Percentiles rank a stretch among this genome's conserved stretches.
Evolutionary conservation across 2,113 vertebrate genomes (phyloP).

Genomic region (Sylvietta virens): DNA sequence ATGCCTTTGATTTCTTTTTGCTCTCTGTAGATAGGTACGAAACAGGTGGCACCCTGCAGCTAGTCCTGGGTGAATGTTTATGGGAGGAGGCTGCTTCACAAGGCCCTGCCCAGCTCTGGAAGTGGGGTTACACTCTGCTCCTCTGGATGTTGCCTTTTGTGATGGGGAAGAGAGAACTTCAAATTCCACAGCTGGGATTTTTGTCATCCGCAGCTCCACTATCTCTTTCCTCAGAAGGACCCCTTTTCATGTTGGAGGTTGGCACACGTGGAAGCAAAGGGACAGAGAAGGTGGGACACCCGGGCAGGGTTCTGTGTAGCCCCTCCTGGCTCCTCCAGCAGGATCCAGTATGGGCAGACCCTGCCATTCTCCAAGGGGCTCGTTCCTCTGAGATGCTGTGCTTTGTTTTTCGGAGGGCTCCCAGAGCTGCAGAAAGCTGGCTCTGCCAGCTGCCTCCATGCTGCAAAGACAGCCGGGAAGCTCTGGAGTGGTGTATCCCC

Average conservation of each 20-base stretch:
- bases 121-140: background rate
- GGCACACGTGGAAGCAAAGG: background rate
- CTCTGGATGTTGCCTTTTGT: background rate
- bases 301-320: fast-evolving
- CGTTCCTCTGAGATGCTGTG: fast-evolving
- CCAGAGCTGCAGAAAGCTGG: background rate
- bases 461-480: background rate
- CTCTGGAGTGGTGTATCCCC: background rate
- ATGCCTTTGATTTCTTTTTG: background rate
- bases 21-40: background rate
- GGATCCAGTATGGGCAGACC: background rate
- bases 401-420: background rate
- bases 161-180: background rate
- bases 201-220: background rate
- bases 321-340: background rate
- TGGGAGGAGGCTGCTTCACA: background rate
- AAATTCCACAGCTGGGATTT: background rate
- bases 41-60: background rate
- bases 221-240: background rate
- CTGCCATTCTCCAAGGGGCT: fast-evolving
- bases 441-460: background rate
- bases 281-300: background rate
- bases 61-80: background rate
- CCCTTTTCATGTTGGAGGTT: background rate
- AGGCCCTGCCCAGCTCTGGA: background rate